A percentile compares a stretch with the other conserved stretches of the same genome.
Evolutionary conservation across 2,113 vertebrate genomes (phyloP).

Genomic region (Sturnira hondurensis): DNA sequence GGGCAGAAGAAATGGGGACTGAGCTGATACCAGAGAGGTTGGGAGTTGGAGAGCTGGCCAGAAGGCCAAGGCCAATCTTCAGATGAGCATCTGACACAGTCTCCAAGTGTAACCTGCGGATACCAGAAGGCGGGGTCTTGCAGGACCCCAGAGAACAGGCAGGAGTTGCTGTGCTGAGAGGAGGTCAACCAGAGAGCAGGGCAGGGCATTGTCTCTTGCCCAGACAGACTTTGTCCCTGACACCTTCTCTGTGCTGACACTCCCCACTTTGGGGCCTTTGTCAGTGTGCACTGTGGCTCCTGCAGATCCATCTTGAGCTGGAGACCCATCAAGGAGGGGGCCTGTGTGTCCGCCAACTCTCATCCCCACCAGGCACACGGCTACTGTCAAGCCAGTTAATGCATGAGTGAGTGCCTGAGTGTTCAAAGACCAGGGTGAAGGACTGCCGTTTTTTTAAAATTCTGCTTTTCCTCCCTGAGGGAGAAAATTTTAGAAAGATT

Average conservation of each 20-base stretch:
- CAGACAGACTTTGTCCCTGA: background rate
- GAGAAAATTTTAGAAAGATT: background rate
- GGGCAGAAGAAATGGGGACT: background rate
- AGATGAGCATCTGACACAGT: background rate
- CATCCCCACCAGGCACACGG: fast-evolving
- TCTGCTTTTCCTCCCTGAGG: background rate
- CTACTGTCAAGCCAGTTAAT: background rate
- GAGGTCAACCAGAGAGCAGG: fast-evolving
- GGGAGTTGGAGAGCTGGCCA: background rate
- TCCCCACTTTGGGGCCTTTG: too few species aligned
- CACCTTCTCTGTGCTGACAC: background rate
- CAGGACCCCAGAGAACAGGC: background rate
- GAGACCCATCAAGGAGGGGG: background rate
- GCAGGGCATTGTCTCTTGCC: background rate
- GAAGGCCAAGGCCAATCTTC: background rate
- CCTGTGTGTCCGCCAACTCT: fast-evolving
- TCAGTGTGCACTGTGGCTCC: background rate
- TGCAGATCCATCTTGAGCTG: background rate
- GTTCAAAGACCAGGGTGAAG: background rate
- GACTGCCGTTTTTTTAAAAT: fast-evolving
- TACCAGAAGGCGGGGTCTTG: fast-evolving
- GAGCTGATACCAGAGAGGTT: background rate
- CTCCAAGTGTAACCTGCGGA: fast-evolving
- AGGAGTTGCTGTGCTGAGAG: too few species aligned
- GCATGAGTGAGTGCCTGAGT: fast-evolving